Conservation (phyloP, 2,113 vertebrate genomes). For the Rhinolophus ferrumequinum region DNA sequence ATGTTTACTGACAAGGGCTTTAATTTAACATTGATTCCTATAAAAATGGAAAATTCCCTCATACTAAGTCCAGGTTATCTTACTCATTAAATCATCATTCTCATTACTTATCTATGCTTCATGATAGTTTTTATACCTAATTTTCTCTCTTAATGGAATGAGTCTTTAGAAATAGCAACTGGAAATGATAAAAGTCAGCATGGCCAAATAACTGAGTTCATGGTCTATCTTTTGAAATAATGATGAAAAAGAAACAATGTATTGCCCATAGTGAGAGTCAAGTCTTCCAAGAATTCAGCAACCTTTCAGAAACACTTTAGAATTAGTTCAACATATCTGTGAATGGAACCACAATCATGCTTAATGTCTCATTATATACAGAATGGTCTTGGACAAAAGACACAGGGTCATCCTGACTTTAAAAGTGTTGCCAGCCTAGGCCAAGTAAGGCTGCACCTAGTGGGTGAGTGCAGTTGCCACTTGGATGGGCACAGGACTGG, state of each 20-base stretch:
- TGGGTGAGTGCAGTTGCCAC: background rate
- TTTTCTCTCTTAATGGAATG: background rate
- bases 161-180: conserved; percentile 42
- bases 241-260: background rate
- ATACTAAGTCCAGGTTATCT: background rate
- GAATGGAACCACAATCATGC: background rate
- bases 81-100: conserved; percentile 36
- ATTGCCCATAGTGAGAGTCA: background rate
- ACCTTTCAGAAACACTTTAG: background rate
- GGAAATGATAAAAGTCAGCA: background rate
- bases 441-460: background rate
- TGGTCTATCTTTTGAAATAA: background rate
- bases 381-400: background rate
- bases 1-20: background rate
- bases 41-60: conserved; percentile 18
- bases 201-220: background rate
- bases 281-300: background rate
- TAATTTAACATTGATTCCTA: background rate
- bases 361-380: background rate
- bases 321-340: background rate
- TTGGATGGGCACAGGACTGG: background rate
- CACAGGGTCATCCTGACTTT: background rate
- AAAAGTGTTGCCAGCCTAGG: background rate
- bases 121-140: background rate
- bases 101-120: conserved; percentile 1